These are phyloP conservation scores for Crotalus tigris DNA, from an alignment of 2,113 vertebrate species.

Conservation along the genomic window DNA sequence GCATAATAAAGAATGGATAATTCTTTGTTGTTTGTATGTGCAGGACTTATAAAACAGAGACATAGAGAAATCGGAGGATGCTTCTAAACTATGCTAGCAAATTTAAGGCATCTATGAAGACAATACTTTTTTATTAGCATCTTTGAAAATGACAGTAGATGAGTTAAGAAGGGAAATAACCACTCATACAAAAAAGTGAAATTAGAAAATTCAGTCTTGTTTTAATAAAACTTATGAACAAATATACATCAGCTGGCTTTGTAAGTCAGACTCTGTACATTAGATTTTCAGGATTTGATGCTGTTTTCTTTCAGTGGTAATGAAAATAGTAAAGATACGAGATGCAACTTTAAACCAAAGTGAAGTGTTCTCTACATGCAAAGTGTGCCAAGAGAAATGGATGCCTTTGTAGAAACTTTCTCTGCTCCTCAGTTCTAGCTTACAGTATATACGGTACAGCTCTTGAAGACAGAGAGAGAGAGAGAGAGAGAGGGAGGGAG, in stretches of 20 bases:
- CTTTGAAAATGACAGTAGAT: not conserved
- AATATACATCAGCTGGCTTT: not conserved
- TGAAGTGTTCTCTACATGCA: accelerated
- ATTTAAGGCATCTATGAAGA: constrained; percentile 15
- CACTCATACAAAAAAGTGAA: constrained; percentile 5
- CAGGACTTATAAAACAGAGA: constrained; percentile 2
- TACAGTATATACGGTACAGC: constrained; percentile 11
- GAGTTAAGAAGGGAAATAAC: not conserved
- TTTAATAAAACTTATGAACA: not conserved
- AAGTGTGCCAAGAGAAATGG: not conserved
- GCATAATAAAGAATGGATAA: not conserved
- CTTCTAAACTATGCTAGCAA: not conserved
- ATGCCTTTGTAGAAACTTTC: constrained; percentile 30
- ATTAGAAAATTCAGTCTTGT: constrained; percentile 24
- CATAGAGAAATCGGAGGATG: not conserved
- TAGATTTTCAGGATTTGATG: not conserved
- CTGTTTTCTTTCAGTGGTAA: constrained; percentile 3
- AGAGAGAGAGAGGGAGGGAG: not conserved
- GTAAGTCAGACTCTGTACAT: not conserved
- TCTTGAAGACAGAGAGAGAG: constrained; percentile 29
- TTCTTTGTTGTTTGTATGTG: not conserved
- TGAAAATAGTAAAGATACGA: constrained; percentile 39
- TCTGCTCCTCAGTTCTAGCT: not conserved
- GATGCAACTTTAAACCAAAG: not conserved
- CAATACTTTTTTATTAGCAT: not conserved